A percentile compares a stretch with the other conserved stretches of the same genome.
These are phyloP conservation scores for Siniperca chuatsi DNA, from an alignment of 2,113 vertebrate species.

Conservation along the genomic window DNA sequence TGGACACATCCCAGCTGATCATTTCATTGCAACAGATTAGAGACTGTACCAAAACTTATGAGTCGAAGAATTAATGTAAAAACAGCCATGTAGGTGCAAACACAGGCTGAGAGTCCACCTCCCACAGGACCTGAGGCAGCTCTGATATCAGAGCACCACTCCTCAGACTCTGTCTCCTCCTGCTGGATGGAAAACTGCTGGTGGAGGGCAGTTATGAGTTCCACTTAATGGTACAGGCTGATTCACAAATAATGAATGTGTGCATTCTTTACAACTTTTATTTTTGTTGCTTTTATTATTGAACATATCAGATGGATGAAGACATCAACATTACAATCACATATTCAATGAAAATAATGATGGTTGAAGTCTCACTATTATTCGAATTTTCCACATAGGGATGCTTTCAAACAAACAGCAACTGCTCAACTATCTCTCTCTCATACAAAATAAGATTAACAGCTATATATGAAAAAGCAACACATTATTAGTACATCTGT, in stretches of 20 bases:
- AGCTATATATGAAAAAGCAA: not conserved
- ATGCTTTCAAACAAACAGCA: constrained; percentile 15
- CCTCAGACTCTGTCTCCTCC: constrained; percentile 76
- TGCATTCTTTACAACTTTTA: accelerated
- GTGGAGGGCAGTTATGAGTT: not conserved
- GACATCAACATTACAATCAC: not conserved
- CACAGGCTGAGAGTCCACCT: not conserved
- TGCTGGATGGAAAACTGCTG: constrained; percentile 62
- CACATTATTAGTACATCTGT: constrained; percentile 15
- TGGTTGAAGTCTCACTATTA: not conserved
- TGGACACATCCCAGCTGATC: not conserved
- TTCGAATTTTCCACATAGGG: not conserved
- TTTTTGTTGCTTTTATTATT: not conserved
- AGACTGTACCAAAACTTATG: not conserved
- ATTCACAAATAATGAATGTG: not conserved
- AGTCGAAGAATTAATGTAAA: constrained; percentile 15
- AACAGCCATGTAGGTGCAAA: constrained; percentile 21
- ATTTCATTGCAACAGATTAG: constrained; percentile 6
- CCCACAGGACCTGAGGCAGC: constrained; percentile 19
- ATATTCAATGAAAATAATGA: not conserved
- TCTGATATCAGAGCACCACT: constrained; percentile 6
- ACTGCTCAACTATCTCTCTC: not conserved
- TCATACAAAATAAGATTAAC: constrained; percentile 38
- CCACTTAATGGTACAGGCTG: not conserved
- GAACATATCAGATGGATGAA: not conserved